Conservation (phyloP, 1,140 invertebrate species). For the Heliconius hermathena region DNA sequence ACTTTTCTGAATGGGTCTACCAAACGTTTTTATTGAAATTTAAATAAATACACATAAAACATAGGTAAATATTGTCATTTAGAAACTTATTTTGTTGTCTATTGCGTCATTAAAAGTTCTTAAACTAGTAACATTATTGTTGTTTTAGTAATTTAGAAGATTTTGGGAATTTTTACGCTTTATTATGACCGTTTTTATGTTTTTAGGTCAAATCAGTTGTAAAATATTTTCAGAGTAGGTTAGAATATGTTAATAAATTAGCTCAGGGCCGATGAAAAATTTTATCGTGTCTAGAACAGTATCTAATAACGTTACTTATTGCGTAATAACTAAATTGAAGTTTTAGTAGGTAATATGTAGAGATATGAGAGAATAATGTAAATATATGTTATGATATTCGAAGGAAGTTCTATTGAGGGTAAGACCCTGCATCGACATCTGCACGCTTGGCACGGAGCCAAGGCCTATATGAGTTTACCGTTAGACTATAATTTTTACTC, state of each 20-base stretch:
- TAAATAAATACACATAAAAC: background rate
- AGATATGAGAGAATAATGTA: slow-evolving; percentile 45
- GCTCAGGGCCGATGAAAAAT: slow-evolving; percentile 23
- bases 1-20: too few relatives aligned
- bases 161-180: slow-evolving; percentile 32
- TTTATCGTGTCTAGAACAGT: background rate
- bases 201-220: slow-evolving; percentile 28
- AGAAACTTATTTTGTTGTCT: background rate
- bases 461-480: slow-evolving; percentile 28
- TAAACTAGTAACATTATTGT: slow-evolving; percentile 36
- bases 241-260: slow-evolving; percentile 29
- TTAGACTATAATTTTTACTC: slow-evolving; percentile 31
- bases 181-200: background rate
- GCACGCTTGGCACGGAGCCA: slow-evolving; percentile 55
- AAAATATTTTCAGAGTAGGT: slow-evolving; percentile 29
- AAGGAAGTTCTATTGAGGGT: slow-evolving; percentile 33
- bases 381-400: slow-evolving; percentile 55
- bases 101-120: slow-evolving; percentile 30
- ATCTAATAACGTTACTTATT: background rate
- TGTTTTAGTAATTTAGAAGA: slow-evolving; percentile 32
- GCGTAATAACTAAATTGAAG: background rate
- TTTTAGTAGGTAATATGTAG: slow-evolving; percentile 18
- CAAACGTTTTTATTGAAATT: too few relatives aligned
- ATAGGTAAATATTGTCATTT: too few relatives aligned
- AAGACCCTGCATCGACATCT: slow-evolving; percentile 59